Base-by-base conservation (phyloP, 2,888 invertebrate genomes). In the Macropis europaea region DNA sequence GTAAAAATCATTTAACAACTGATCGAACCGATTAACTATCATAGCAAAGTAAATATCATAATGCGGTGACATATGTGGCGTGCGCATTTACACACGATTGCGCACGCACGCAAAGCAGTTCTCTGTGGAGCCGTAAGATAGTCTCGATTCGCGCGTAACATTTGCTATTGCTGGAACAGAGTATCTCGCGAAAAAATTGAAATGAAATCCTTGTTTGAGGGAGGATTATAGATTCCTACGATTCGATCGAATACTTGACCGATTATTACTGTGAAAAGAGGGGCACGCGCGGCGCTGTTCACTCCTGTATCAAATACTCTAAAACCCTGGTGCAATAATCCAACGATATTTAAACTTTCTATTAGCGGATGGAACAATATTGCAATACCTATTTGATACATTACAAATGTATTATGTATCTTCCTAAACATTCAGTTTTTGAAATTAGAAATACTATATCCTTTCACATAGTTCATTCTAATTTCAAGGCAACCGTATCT, bases 81-180 rank as follows among this genome's bases (percentile, higher is more conserved):
- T 53, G 36, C 57, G 53, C 36, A 61, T 73, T 72, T 28, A 32
- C 32, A 50, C 11, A 9, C 26, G 24, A 52, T 53, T 69, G 75
- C 75, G 73, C 64, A 56, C 34, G 56, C 52, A 42, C 11, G 7
- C 11, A 28, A 32, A 24, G 1, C 17, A 13, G 4, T 17, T 22
- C 15, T 17, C 15, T 17, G 0, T n/a, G 3, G 3, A 28, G 42
- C 3, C 32, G 3, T 5, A 30, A 19, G 2, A n/a, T 9, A 3
- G 5, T 3, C 3, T 13, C 3, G 6, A 34, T 52, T 36, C 26
- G 32, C 7, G 5, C 2, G 1, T 42, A 45, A 7, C 15, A 56
- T 30, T 48, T 11, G 4, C 2, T 40, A 2, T 13, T 24, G 13
- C 2, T 6, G 7, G n/a, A 11, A n/a, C 15, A 38, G 3, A 6